phyloP scores from a whole-genome alignment of 1,140 invertebrate species.

The Condylostylus longicornis region DNA sequence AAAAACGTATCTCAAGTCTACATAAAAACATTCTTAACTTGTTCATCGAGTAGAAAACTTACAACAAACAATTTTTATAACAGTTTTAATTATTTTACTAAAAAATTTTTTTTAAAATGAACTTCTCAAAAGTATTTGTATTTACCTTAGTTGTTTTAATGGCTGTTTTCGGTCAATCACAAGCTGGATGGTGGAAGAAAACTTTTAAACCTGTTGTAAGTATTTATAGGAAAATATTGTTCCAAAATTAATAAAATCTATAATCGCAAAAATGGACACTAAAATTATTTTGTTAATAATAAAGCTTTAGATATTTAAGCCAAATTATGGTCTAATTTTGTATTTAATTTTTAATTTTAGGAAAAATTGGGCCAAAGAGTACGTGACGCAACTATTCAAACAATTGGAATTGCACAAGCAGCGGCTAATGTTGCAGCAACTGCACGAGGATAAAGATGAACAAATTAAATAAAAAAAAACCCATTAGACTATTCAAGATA shows the following conservation, averaged over 20 bases:
- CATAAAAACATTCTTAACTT: no score
- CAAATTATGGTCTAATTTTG: no score
- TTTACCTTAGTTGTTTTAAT: constrained; percentile 19
- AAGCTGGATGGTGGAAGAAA: constrained; percentile 24
- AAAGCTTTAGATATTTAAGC: no score
- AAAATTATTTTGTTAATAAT: no score
- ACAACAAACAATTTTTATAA: background rate
- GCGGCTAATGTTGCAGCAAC: constrained; percentile 26
- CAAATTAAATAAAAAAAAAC: no score
- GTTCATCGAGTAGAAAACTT: background rate
- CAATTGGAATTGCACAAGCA: constrained; percentile 22
- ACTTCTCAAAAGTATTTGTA: constrained; percentile 25
- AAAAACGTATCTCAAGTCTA: no score
- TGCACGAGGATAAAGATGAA: constrained; percentile 13
- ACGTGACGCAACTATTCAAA: constrained; percentile 24
- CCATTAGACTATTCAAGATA: no score
- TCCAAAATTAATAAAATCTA: background rate
- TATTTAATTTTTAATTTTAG: no score
- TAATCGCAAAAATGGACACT: background rate
- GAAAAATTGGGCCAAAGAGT: constrained; percentile 26
- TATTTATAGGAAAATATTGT: no score
- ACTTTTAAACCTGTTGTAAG: constrained; percentile 24
- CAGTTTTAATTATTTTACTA: background rate
- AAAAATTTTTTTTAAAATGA: constrained; percentile 14
- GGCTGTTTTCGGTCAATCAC: constrained; percentile 16